phyloP scores from a whole-genome alignment of 2,888 invertebrate genomes.

The Phortica magna region DNA sequence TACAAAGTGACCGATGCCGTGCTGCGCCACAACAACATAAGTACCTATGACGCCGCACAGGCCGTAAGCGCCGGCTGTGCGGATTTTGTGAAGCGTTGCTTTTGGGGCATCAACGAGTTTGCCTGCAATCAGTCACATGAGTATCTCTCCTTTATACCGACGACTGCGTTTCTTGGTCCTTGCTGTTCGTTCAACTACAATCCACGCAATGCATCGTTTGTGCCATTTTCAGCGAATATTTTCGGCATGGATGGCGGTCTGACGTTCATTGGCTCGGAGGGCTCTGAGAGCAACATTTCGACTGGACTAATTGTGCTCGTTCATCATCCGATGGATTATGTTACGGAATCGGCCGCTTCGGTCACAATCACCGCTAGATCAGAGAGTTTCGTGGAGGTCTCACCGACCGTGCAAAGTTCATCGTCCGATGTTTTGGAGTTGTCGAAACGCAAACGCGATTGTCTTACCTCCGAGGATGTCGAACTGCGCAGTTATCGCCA shows the following conservation, averaged over 20 bases:
- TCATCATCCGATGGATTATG: conserved; percentile 77
- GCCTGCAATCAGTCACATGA: conserved; percentile 73
- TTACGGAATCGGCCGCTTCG: conserved; percentile 73
- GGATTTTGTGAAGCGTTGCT: conserved; percentile 76
- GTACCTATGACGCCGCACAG: conserved; percentile 71
- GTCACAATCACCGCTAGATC: conserved; percentile 74
- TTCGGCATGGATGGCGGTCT: conserved; percentile 76
- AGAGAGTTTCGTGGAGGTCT: conserved; percentile 76
- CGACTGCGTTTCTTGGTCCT: conserved; percentile 74
- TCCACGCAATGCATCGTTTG: conserved; percentile 73
- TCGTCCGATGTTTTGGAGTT: conserved; percentile 75
- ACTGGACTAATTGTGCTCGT: conserved; percentile 75
- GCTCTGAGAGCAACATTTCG: conserved; percentile 73
- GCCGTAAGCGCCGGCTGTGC: conserved; percentile 73
- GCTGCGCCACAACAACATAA: conserved; percentile 71
- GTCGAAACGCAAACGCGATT: conserved; percentile 73
- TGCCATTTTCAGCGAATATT: conserved; percentile 75
- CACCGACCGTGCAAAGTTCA: conserved; percentile 74
- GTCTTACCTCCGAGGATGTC: conserved; percentile 73
- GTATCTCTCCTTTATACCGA: conserved; percentile 73
- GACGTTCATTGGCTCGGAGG: conserved; percentile 74
- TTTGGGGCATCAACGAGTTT: conserved; percentile 74
- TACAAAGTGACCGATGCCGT: conserved; percentile 67
- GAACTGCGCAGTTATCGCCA: conserved; percentile 72
- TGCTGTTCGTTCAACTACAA: conserved; percentile 78